Conservation (phyloP, 2,113 vertebrate species). For the Xenotilapia longispinis region DNA sequence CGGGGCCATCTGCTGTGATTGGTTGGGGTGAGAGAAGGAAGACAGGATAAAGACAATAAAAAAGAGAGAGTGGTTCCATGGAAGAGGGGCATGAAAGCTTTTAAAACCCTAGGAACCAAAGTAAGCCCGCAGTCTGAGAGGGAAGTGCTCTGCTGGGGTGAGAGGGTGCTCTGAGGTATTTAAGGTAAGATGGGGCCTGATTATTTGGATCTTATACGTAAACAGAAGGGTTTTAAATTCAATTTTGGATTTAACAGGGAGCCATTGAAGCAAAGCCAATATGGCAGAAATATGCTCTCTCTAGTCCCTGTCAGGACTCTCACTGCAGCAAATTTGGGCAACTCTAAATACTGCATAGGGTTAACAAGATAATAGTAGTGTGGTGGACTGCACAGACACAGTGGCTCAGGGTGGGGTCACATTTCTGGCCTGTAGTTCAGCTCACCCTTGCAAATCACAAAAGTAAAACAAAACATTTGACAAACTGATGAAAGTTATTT, state of each 20-base stretch:
- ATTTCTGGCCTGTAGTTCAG: neutral
- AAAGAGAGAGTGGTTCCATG: neutral
- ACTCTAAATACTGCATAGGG: neutral
- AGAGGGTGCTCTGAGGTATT: neutral
- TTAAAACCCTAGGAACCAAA: neutral
- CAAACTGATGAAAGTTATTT: neutral
- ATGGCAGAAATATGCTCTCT: neutral
- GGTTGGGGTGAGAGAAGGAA: accelerated
- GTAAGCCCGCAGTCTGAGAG: neutral
- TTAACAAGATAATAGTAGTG: neutral
- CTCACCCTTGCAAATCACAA: neutral
- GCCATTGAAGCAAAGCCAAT: neutral
- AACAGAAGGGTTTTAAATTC: neutral
- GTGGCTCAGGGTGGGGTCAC: neutral
- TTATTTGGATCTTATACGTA: neutral
- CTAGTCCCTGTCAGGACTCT: neutral
- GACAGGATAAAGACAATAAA: neutral
- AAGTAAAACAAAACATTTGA: neutral
- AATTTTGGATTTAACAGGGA: neutral
- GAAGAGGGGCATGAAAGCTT: neutral
- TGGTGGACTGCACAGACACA: neutral
- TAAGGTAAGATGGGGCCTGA: neutral
- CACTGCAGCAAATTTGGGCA: neutral
- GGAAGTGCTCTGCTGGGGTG: neutral
- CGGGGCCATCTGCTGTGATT: accelerated